These are phyloP conservation scores for Scatophagus argus DNA, from an alignment of 2,113 vertebrate species.

Conservation along the genomic window DNA sequence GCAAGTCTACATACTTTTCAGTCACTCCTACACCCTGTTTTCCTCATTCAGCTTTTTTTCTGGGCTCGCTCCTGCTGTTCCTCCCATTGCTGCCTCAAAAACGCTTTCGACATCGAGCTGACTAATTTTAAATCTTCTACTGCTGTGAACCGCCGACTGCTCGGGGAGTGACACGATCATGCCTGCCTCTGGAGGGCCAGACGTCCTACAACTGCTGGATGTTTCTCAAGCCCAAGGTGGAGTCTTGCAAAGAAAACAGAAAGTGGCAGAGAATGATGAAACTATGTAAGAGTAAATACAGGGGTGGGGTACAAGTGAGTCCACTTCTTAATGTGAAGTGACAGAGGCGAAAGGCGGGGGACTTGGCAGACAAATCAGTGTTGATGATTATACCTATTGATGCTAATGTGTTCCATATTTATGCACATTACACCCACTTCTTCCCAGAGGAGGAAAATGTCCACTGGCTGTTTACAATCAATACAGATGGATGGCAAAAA, in stretches of 20 bases:
- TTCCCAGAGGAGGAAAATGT: slow-evolving; percentile 26
- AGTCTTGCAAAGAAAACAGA: background rate
- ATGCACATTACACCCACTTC: slow-evolving; percentile 16
- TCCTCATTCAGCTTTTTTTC: no score
- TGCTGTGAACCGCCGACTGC: slow-evolving; percentile 8
- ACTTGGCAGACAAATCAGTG: slow-evolving; percentile 14
- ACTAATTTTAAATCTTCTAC: slow-evolving; percentile 14
- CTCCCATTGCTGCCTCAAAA: background rate
- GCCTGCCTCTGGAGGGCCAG: background rate
- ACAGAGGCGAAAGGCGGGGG: background rate
- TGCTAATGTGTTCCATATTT: slow-evolving; percentile 26
- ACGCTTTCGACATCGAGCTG: background rate
- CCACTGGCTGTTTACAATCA: slow-evolving; percentile 38
- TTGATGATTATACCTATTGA: slow-evolving; percentile 33
- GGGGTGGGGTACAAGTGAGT: background rate
- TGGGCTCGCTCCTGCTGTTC: slow-evolving; percentile 1
- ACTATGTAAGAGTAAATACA: background rate
- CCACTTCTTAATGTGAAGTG: slow-evolving; percentile 8
- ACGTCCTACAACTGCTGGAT: background rate
- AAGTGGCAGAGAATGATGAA: background rate
- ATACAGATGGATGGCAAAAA: background rate
- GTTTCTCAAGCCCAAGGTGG: background rate
- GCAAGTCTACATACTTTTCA: background rate
- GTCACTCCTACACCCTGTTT: background rate
- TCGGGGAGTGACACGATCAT: slow-evolving; percentile 1